Conservation (phyloP, 2,888 invertebrate species). For the Tipula confusa region DNA sequence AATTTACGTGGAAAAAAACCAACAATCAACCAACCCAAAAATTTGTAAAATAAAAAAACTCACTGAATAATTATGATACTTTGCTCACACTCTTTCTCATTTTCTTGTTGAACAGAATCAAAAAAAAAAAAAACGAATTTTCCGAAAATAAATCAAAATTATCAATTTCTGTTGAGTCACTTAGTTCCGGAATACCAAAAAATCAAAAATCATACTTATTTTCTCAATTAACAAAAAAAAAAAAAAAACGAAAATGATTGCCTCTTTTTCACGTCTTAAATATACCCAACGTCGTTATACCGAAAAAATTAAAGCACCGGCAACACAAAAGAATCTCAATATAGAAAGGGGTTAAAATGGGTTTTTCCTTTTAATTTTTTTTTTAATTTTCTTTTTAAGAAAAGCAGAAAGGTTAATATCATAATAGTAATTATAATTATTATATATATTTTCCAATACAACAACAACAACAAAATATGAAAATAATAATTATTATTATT, state of each 20-base stretch:
- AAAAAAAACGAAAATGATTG: not conserved
- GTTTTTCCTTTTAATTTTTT: not conserved
- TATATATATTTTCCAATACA: not conserved
- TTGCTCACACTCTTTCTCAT: not conserved
- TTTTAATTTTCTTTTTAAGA: not conserved
- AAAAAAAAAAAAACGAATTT: not conserved
- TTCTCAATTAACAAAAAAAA: constrained; percentile 1
- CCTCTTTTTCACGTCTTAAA: not conserved
- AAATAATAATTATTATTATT: not conserved
- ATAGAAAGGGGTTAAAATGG: constrained; percentile 4
- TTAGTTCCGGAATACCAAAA: constrained; percentile 6
- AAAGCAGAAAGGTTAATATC: constrained; percentile 1
- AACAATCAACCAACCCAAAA: not conserved
- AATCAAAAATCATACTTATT: constrained; percentile 20
- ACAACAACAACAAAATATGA: not conserved
- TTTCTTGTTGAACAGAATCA: not conserved
- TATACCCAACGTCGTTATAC: not conserved
- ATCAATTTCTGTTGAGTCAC: not conserved
- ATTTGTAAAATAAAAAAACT: not conserved
- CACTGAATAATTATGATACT: constrained; percentile 4
- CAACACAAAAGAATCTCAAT: not conserved
- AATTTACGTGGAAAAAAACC: not conserved
- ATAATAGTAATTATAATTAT: not conserved
- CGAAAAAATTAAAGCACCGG: not conserved
- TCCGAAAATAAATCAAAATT: constrained; percentile 25